Base-by-base conservation (phyloP, 2,888 invertebrate genomes). In the Hetaerina titia region DNA sequence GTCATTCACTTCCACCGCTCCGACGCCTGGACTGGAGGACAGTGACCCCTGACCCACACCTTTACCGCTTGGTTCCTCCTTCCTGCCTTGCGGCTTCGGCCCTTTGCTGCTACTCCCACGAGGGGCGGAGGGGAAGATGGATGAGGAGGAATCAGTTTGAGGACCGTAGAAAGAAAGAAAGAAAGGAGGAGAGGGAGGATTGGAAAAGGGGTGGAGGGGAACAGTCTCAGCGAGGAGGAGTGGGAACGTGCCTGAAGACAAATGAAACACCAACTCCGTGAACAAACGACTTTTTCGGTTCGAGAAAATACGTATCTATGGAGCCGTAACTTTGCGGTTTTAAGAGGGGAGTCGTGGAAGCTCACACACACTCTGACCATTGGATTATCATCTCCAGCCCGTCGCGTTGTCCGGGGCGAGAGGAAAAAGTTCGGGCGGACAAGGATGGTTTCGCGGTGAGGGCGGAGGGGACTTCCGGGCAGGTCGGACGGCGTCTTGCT, bases 11-110 rank as follows among this genome's bases (percentile, higher is more conserved):
- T 22, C 22, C 6, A 11, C 15, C 13, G 60, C 60, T 60, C 60
- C 60, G 31, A 22, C 69, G 69, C 69, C 19, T 69, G 69, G 69
- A 69, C 69, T 69, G 81, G 22, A 81, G 81, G 81, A 31, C 81
- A 81, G 81, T 81, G 81, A 81, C 81, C 81, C 81, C 81, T 81
- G 81, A 81, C 81, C 81, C 81, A 81, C 31, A 81, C 81, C 81
- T 81, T 31, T 81, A n/a, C 81, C 81, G 81, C 81, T n/a, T 31
- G 8, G 8, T 13, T 13, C n/a, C n/a, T 13, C 81, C 81, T 81
- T 25, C 60, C 81, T 31, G n/a, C 13, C 81, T 13, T 13, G 31
- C 81, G 69, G 69, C 69, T 17, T 69, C 69, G 7, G 19, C 22
- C 69, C 17, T 22, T 22, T 22, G 69, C 81, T 31, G 9, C 2